These are phyloP conservation scores for Tetropium fuscum DNA, from an alignment of 2,888 invertebrate species.

Conservation along the genomic window DNA sequence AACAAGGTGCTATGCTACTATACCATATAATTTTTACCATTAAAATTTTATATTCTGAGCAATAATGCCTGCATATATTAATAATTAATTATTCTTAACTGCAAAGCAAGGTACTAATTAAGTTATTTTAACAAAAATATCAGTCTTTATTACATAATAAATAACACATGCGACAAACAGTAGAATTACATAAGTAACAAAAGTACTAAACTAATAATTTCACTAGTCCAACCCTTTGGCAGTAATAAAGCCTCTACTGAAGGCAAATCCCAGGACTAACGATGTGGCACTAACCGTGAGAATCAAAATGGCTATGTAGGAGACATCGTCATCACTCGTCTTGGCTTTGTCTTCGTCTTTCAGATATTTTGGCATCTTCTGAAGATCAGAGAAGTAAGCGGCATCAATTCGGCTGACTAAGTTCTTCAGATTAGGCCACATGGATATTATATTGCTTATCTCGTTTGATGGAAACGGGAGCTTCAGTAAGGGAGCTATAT, in stretches of 20 bases:
- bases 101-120: too few relatives aligned
- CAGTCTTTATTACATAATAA: conserved; percentile 5
- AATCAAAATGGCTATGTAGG: conserved; percentile 54
- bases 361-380: conserved; percentile 57
- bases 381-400: conserved; percentile 78
- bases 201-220: neutral
- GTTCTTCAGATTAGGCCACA: conserved; percentile 82
- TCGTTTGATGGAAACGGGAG: conserved; percentile 82
- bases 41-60: too few relatives aligned
- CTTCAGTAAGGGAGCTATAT: conserved; percentile 87
- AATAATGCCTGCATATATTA: too few relatives aligned
- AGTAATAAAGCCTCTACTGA: conserved; percentile 44
- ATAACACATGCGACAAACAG: neutral
- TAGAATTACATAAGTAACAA: neutral
- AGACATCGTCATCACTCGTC: conserved; percentile 54
- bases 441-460: conserved; percentile 53
- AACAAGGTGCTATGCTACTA: too few relatives aligned
- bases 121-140: too few relatives aligned
- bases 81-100: too few relatives aligned
- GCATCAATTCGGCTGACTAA: conserved; percentile 86
- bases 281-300: conserved; percentile 54
- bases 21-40: too few relatives aligned
- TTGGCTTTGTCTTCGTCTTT: conserved; percentile 44
- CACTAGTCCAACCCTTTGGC: neutral
- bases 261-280: conserved; percentile 53